These are phyloP conservation scores for Leptinotarsa lineolata DNA, from an alignment of 1,140 invertebrate species.

Conservation along the genomic window DNA sequence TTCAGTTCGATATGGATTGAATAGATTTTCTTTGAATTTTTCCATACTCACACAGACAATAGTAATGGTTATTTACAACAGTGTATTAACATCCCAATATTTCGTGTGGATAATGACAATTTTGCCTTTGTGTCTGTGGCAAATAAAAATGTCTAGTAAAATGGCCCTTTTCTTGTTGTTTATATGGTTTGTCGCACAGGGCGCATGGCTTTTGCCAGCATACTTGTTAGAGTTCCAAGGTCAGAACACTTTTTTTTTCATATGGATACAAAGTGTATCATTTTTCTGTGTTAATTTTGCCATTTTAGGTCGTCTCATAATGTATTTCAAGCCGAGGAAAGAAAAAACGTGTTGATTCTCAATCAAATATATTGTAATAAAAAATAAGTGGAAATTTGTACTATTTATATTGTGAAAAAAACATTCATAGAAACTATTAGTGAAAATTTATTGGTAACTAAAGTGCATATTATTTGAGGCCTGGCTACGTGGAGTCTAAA, in stretches of 20 bases:
- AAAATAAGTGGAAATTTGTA: background rate
- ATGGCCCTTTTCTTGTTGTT: constrained; percentile 58
- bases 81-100: constrained; percentile 97
- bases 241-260: constrained; percentile 76
- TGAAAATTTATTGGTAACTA: no score
- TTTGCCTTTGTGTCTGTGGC: constrained; percentile 76
- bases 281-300: constrained; percentile 81
- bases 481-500: no score
- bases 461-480: no score
- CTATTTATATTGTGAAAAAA: background rate
- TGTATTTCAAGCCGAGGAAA: constrained; percentile 42
- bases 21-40: constrained; percentile 75
- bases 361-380: background rate
- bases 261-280: constrained; percentile 76
- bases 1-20: constrained; percentile 70
- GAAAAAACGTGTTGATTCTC: constrained; percentile 5
- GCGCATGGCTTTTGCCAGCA: constrained; percentile 86
- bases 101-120: constrained; percentile 95
- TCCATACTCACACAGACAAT: constrained; percentile 84
- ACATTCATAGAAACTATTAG: background rate
- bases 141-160: constrained; percentile 62
- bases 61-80: constrained; percentile 92
- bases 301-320: constrained; percentile 70
- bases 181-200: constrained; percentile 82
- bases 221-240: constrained; percentile 91